Conservation (phyloP, 2,113 vertebrate genomes). For the Stegostoma tigrinum region DNA sequence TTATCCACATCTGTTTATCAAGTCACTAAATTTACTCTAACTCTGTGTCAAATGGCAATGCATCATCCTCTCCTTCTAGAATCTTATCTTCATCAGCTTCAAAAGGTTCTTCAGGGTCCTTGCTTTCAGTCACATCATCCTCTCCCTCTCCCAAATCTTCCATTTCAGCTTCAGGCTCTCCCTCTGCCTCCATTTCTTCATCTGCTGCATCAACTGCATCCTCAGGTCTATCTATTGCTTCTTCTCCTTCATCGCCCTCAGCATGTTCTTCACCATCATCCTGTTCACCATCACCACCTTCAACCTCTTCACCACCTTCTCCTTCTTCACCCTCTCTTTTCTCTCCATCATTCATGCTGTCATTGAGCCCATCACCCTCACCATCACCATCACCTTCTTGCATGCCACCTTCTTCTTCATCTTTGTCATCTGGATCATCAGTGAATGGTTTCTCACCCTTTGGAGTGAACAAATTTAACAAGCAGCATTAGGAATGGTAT, state of each 20-base stretch:
- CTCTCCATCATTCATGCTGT: background rate
- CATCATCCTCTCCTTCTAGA: constrained; percentile 18
- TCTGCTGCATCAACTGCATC: background rate
- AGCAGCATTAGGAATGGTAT: background rate
- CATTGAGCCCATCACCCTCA: constrained; percentile 16
- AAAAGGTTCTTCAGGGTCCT: constrained; percentile 23
- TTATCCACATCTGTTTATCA: constrained; percentile 19
- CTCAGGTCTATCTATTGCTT: background rate
- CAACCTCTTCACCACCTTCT: background rate
- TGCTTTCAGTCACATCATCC: background rate
- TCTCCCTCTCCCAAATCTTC: constrained; percentile 3
- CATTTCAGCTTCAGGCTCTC: background rate
- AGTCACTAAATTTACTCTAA: constrained; percentile 28
- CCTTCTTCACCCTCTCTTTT: background rate
- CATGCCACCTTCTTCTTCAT: background rate
- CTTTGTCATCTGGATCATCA: constrained; percentile 31
- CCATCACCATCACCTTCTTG: constrained; percentile 21
- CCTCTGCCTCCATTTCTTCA: constrained; percentile 23
- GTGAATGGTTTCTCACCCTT: constrained; percentile 35
- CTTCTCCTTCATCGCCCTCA: background rate
- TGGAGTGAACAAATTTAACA: background rate
- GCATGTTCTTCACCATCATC: background rate
- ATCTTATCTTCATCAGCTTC: constrained; percentile 29
- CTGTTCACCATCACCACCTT: background rate
- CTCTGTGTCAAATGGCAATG: constrained; percentile 14